phyloP scores from a whole-genome alignment of 2,797 vertebrate genomes.

The Sparus aurata region DNA sequence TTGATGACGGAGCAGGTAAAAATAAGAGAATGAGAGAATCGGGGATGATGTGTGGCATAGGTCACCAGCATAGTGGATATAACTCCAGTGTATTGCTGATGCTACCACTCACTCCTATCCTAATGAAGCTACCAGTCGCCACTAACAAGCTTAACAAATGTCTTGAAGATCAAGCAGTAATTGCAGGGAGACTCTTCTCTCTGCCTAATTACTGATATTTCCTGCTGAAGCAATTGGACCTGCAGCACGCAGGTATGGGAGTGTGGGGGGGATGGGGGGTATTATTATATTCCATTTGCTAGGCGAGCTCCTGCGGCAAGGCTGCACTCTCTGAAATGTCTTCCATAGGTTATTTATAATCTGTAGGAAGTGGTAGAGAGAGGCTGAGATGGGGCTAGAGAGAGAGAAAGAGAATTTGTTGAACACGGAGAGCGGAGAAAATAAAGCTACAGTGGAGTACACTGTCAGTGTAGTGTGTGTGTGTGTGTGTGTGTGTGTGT shows the following conservation, averaged over 20 bases:
- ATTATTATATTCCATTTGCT: conserved; percentile 74
- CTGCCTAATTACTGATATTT: conserved; percentile 80
- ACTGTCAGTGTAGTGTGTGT: background rate
- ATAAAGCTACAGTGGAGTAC: background rate
- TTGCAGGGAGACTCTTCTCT: conserved; percentile 70
- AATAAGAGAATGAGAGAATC: conserved; percentile 22
- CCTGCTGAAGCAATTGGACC: conserved; percentile 66
- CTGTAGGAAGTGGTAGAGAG: conserved; percentile 45
- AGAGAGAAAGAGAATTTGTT: conserved; percentile 26
- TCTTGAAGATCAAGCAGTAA: conserved; percentile 73
- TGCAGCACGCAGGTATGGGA: conserved; percentile 34
- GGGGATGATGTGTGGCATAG: conserved; percentile 41
- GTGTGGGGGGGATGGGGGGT: background rate
- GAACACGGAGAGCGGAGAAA: conserved; percentile 17
- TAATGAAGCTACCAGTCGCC: conserved; percentile 70
- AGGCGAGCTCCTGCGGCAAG: conserved; percentile 68
- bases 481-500: background rate
- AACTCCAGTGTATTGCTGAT: conserved; percentile 60
- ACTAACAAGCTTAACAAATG: conserved; percentile 80
- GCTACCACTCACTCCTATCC: conserved; percentile 44
- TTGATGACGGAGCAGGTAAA: conserved; percentile 33
- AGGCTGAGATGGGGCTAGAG: conserved; percentile 26
- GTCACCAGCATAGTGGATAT: conserved; percentile 49
- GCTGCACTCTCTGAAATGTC: conserved; percentile 61
- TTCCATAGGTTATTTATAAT: conserved; percentile 76